Evolutionary conservation across 2,113 vertebrate species (phyloP).

Genomic region (Dinomys branickii): DNA sequence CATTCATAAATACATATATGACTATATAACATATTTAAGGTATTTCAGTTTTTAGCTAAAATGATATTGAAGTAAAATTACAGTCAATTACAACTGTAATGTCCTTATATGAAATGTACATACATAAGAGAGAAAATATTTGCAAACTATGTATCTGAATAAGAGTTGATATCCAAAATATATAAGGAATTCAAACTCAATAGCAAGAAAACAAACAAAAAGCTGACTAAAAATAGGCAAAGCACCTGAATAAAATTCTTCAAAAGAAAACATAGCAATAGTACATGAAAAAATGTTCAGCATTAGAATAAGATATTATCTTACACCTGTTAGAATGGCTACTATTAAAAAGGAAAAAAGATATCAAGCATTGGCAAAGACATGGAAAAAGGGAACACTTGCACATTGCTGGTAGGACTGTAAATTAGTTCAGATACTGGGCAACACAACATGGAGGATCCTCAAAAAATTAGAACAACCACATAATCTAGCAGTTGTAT

Average conservation of each 20-base stretch:
- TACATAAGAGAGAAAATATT: neutral
- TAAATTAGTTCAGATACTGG: neutral
- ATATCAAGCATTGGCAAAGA: neutral
- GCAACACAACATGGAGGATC: neutral
- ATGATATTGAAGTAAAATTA: neutral
- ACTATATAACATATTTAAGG: neutral
- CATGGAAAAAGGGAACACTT: neutral
- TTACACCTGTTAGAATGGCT: neutral
- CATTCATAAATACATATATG: neutral
- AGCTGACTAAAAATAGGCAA: neutral
- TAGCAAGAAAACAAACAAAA: neutral
- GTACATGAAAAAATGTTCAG: neutral
- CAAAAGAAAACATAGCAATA: neutral
- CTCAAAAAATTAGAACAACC: neutral
- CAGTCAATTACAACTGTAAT: neutral
- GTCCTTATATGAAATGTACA: constrained; percentile 9
- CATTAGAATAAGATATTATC: neutral
- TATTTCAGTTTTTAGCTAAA: constrained; percentile 53
- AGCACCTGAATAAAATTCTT: neutral
- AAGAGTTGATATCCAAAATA: neutral
- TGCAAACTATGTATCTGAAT: neutral
- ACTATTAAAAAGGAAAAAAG: neutral
- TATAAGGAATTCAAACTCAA: neutral
- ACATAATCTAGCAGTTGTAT: neutral
- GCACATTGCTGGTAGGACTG: neutral